These are phyloP conservation scores for Semibalanus balanoides DNA, from an alignment of 1,140 invertebrate genomes.

Conservation along the genomic window DNA sequence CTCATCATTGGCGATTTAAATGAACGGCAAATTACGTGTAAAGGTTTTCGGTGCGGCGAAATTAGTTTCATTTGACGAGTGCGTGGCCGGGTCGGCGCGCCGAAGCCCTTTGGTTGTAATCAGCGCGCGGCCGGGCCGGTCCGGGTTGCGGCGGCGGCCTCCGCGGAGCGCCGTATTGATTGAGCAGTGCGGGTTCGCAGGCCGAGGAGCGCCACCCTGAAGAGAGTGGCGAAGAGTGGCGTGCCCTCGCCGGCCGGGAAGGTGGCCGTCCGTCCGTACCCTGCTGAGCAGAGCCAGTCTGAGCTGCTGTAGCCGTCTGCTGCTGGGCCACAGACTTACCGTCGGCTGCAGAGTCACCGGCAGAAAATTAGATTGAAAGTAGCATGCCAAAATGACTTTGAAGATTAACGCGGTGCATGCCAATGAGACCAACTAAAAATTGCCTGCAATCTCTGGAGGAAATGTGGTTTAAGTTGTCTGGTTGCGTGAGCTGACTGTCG, in stretches of 20 bases:
- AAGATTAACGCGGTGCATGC: neutral
- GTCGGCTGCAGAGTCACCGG: neutral
- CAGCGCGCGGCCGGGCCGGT: neutral
- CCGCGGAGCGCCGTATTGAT: neutral
- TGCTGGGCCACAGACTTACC: neutral
- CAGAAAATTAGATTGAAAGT: neutral
- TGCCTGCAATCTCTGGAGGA: neutral
- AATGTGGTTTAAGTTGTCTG: neutral
- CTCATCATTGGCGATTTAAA: constrained; percentile 1
- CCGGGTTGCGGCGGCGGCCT: too few relatives aligned
- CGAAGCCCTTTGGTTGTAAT: neutral
- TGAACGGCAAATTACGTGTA: constrained; percentile 2
- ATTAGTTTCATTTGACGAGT: constrained; percentile 2
- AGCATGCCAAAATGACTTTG: neutral
- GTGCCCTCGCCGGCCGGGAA: neutral
- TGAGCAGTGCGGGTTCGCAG: neutral
- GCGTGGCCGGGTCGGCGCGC: too few relatives aligned
- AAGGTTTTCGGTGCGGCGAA: neutral
- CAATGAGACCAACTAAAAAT: neutral
- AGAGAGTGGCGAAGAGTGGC: too few relatives aligned
- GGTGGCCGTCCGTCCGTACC: too few relatives aligned
- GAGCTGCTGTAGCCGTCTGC: too few relatives aligned
- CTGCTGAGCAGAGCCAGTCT: too few relatives aligned
- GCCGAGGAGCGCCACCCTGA: too few relatives aligned
- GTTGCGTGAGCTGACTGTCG: too few relatives aligned